These are phyloP conservation scores for Rhinogobio ventralis DNA, from an alignment of 2,797 vertebrate species.

Conservation along the genomic window DNA sequence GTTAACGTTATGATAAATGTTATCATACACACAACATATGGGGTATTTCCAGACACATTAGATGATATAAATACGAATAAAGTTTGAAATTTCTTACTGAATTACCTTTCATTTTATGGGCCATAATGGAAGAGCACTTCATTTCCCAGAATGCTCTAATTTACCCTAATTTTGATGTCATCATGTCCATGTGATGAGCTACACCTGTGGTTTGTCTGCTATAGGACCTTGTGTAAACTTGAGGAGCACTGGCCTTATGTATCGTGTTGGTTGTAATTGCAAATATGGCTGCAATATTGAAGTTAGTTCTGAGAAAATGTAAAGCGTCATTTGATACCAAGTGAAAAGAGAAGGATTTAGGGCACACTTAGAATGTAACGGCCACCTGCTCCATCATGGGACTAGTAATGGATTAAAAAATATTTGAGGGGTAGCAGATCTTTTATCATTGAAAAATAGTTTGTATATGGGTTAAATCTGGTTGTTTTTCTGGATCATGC, in stretches of 20 bases:
- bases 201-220: background rate
- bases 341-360: background rate
- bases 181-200: background rate
- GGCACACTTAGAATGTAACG: background rate
- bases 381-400: background rate
- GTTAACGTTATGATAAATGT: background rate
- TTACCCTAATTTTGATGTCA: background rate
- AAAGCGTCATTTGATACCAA: background rate
- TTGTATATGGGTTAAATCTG: background rate
- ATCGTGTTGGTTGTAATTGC: too few relatives aligned
- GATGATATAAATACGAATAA: background rate
- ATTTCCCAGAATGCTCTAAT: constrained; percentile 17
- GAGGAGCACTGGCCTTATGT: background rate
- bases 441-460: constrained; percentile 47
- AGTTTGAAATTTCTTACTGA: background rate
- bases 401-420: background rate
- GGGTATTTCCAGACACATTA: background rate
- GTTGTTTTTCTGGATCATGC: constrained; percentile 52
- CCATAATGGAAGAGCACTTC: background rate
- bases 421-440: background rate
- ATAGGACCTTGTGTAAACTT: background rate
- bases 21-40: background rate
- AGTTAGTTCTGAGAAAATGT: constrained; percentile 4
- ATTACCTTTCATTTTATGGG: background rate
- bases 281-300: background rate